These are phyloP conservation scores for Sternarchorhynchus goeldii DNA, from an alignment of 2,797 vertebrate species.

Conservation along the genomic window DNA sequence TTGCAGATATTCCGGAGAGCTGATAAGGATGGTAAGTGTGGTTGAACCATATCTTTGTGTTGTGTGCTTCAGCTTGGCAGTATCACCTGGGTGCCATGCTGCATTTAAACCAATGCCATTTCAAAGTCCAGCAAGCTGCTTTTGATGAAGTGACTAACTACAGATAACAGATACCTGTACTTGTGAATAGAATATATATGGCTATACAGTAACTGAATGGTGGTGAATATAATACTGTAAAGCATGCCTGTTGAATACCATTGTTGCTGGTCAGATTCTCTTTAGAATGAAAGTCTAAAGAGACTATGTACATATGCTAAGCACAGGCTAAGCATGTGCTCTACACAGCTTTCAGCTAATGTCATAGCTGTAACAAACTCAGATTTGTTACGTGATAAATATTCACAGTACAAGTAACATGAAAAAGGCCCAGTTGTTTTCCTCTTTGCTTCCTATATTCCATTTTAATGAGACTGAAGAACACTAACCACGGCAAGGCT, in stretches of 20 bases:
- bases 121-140: too few relatives aligned
- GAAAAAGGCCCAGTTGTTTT: not conserved
- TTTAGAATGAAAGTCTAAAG: not conserved
- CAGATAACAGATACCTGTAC: too few relatives aligned
- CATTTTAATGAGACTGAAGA: slow-evolving; percentile 16
- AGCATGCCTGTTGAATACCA: not conserved
- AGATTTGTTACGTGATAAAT: not conserved
- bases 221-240: too few relatives aligned
- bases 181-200: not conserved
- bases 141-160: too few relatives aligned
- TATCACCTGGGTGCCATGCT: too few relatives aligned
- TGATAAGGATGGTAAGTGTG: slow-evolving; percentile 78
- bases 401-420: not conserved
- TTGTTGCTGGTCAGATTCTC: not conserved
- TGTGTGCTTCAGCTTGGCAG: too few relatives aligned
- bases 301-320: not conserved
- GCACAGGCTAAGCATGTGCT: not conserved
- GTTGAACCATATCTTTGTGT: slow-evolving; percentile 12
- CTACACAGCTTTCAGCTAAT: not conserved
- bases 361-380: not conserved
- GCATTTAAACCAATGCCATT: too few relatives aligned
- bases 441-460: not conserved
- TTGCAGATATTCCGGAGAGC: slow-evolving; percentile 79
- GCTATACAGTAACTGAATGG: not conserved
- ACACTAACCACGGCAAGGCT: not conserved